These are phyloP conservation scores for Hypocryptadius cinnamomeus DNA, from an alignment of 2,113 vertebrate genomes.

Conservation along the genomic window DNA sequence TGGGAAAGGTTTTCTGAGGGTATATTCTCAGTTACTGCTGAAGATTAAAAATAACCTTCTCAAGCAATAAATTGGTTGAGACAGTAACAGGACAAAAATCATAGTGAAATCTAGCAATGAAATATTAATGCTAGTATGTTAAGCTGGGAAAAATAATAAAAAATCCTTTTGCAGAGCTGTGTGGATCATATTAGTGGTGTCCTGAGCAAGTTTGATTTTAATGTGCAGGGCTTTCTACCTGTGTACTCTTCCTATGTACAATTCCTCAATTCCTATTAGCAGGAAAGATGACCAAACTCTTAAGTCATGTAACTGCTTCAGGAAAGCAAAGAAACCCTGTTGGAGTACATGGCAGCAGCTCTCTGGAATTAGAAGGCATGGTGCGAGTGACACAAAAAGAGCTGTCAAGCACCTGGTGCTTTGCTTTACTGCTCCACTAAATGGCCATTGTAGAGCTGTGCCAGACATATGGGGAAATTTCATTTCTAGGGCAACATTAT, in stretches of 20 bases:
- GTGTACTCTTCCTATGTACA: neutral
- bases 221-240: neutral
- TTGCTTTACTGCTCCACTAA: constrained; percentile 34
- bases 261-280: neutral
- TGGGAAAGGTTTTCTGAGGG: constrained; percentile 53
- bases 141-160: constrained; percentile 49
- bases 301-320: constrained; percentile 34
- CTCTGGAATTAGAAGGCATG: constrained; percentile 31
- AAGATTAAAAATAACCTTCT: constrained; percentile 63
- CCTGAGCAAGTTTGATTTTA: neutral
- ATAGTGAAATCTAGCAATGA: constrained; percentile 58
- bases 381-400: constrained; percentile 42
- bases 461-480: constrained; percentile 4
- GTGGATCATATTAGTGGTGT: neutral
- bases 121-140: constrained; percentile 61
- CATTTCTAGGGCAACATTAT: constrained; percentile 60
- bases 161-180: constrained; percentile 43
- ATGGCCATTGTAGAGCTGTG: constrained; percentile 31
- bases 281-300: constrained; percentile 23
- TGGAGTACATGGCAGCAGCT: constrained; percentile 26
- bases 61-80: constrained; percentile 61
- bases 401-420: constrained; percentile 43
- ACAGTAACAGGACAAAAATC: constrained; percentile 62
- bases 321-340: constrained; percentile 36
- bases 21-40: constrained; percentile 43